Percentiles rank a stretch among this genome's conserved stretches.
phyloP scores from a whole-genome alignment of 2,888 invertebrate species.

The Agriopis leucophaearia region DNA sequence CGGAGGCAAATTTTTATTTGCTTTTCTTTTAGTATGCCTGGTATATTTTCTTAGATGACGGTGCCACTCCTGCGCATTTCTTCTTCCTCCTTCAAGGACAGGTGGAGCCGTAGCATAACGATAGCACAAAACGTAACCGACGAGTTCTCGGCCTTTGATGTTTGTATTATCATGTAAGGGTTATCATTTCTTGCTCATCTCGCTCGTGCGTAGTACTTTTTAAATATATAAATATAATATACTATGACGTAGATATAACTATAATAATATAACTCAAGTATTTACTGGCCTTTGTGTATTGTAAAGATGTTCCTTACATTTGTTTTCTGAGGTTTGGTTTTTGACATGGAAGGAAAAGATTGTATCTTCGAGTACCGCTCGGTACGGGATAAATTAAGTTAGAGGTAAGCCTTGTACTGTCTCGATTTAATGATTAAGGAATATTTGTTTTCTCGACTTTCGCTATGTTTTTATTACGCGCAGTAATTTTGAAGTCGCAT shows the following conservation, averaged over 20 bases:
- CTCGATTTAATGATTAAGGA: conserved; percentile 65
- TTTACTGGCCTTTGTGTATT: conserved; percentile 77
- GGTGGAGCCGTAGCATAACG: too few relatives aligned
- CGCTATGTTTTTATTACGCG: conserved; percentile 56
- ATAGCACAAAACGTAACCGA: conserved; percentile 20
- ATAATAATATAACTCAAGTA: conserved; percentile 68
- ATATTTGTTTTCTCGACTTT: conserved; percentile 60
- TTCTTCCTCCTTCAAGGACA: too few relatives aligned
- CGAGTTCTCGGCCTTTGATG: conserved; percentile 58
- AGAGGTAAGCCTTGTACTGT: conserved; percentile 78
- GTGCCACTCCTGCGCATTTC: too few relatives aligned
- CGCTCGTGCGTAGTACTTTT: conserved; percentile 74
- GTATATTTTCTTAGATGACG: too few relatives aligned
- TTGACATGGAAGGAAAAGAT: conserved; percentile 48
- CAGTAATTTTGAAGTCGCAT: conserved; percentile 73
- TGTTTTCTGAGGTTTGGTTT: conserved; percentile 62
- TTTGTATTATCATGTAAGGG: conserved; percentile 52
- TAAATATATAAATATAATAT: conserved; percentile 68
- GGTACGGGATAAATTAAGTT: conserved; percentile 75
- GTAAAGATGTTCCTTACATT: conserved; percentile 71
- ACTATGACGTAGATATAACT: conserved; percentile 79
- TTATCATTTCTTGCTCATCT: conserved; percentile 76
- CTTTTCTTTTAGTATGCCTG: too few relatives aligned
- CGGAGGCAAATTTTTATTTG: too few relatives aligned
- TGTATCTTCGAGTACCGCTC: conserved; percentile 63